Evolutionary conservation across 92 coral and sea anemone species (phyloP).

Genomic region (Phenganax stokvisi): DNA sequence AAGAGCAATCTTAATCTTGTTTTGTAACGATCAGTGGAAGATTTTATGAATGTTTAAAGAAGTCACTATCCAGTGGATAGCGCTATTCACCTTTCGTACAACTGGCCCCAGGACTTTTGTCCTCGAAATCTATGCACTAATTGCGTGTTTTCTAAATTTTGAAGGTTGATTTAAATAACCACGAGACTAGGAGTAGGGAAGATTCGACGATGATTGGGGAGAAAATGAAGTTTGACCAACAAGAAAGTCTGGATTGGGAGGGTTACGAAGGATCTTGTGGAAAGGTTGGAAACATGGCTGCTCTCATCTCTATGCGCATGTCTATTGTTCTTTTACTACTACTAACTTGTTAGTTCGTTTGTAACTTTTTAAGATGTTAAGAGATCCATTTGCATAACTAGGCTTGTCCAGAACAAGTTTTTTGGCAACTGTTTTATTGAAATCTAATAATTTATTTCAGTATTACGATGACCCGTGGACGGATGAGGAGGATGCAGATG

Average conservation of each 20-base stretch:
- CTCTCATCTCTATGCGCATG: not conserved
- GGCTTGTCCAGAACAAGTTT: not conserved
- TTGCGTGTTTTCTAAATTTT: not conserved
- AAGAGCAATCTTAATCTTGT: too few relatives aligned
- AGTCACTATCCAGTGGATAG: too few relatives aligned
- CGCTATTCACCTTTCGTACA: too few relatives aligned
- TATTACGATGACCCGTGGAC: conserved; percentile 27
- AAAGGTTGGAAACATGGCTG: not conserved
- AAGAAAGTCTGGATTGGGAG: conserved; percentile 72
- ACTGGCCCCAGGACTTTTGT: too few relatives aligned
- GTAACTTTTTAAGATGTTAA: too few relatives aligned
- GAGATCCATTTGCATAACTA: too few relatives aligned
- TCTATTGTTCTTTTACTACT: not conserved
- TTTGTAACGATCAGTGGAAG: too few relatives aligned
- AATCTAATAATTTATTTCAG: not conserved
- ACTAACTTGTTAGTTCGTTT: not conserved
- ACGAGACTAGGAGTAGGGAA: conserved; percentile 2
- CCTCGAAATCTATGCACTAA: not conserved
- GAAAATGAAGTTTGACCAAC: conserved; percentile 50
- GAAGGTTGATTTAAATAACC: conserved; percentile 3
- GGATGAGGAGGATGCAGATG: conserved; percentile 14
- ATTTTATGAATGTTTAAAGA: too few relatives aligned
- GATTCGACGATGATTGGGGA: conserved; percentile 25
- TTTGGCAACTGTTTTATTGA: not conserved
- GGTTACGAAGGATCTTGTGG: conserved; percentile 36